Conservation (phyloP, 2,888 invertebrate species). For the Pseudoips prasinana region DNA sequence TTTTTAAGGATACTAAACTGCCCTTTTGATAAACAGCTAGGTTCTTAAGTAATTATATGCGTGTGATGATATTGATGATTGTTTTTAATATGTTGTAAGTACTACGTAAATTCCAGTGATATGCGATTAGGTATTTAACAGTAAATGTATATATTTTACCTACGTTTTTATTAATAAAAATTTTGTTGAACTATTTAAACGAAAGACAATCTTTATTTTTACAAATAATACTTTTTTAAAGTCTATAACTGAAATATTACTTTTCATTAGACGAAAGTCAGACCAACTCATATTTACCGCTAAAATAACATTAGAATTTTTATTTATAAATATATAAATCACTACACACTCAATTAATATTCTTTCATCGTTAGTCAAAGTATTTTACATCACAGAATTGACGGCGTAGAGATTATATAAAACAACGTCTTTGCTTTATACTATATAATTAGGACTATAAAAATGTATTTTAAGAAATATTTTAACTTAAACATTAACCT, state of each 20-base stretch:
- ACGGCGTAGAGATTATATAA: conserved; percentile 78
- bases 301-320: conserved; percentile 36
- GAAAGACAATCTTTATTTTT: too few relatives aligned
- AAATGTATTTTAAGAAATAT: conserved; percentile 35
- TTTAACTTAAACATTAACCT: conserved; percentile 14
- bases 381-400: conserved; percentile 79
- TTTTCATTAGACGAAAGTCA: conserved; percentile 18
- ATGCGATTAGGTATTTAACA: conserved; percentile 5
- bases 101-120: conserved; percentile 13
- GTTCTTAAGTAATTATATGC: conserved; percentile 1
- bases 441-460: conserved; percentile 61
- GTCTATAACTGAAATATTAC: conserved; percentile 5
- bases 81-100: conserved; percentile 3
- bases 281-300: conserved; percentile 25
- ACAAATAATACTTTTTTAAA: neutral
- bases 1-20: neutral
- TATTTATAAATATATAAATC: conserved; percentile 44
- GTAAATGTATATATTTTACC: too few relatives aligned
- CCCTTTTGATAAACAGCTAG: conserved; percentile 5
- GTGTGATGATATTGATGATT: neutral
- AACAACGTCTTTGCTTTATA: conserved; percentile 58
- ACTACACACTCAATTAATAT: conserved; percentile 59
- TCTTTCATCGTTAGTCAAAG: conserved; percentile 55
- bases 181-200: too few relatives aligned
- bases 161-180: too few relatives aligned